Percentiles rank a stretch among this genome's conserved stretches.
These are phyloP conservation scores for Antrozous pallidus DNA, from an alignment of 2,797 vertebrate genomes.

Conservation along the genomic window DNA sequence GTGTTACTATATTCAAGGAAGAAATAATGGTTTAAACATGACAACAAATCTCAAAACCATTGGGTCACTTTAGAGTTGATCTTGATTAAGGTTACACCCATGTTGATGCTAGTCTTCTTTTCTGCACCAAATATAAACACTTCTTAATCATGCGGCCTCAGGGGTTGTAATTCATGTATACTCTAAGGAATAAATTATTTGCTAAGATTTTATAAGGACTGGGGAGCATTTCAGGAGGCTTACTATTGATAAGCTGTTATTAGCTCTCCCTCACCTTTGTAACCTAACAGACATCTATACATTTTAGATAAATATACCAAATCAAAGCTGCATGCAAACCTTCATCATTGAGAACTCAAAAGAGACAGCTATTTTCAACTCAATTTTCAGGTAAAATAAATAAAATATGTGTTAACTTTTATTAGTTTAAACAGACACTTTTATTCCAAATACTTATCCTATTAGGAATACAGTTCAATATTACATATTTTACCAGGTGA, in stretches of 20 bases:
- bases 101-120: not conserved
- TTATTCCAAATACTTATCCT: not conserved
- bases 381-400: conserved; percentile 20
- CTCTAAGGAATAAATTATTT: conserved; percentile 6
- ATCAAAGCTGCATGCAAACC: not conserved
- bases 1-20: not conserved
- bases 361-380: not conserved
- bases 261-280: not conserved
- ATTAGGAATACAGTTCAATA: not conserved
- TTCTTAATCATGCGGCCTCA: not conserved
- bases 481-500: not conserved
- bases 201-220: not conserved
- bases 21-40: not conserved
- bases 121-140: not conserved
- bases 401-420: not conserved
- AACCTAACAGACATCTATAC: not conserved
- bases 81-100: not conserved
- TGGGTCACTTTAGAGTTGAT: not conserved
- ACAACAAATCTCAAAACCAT: not conserved
- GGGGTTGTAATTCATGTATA: not conserved
- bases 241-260: not conserved
- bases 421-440: not conserved
- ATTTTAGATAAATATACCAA: not conserved
- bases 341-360: not conserved
- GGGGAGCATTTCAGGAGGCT: not conserved